Percentiles rank a stretch among this genome's conserved stretches.
Evolutionary conservation across 2,113 vertebrate genomes (phyloP).

Genomic region (Pluvialis apricaria): DNA sequence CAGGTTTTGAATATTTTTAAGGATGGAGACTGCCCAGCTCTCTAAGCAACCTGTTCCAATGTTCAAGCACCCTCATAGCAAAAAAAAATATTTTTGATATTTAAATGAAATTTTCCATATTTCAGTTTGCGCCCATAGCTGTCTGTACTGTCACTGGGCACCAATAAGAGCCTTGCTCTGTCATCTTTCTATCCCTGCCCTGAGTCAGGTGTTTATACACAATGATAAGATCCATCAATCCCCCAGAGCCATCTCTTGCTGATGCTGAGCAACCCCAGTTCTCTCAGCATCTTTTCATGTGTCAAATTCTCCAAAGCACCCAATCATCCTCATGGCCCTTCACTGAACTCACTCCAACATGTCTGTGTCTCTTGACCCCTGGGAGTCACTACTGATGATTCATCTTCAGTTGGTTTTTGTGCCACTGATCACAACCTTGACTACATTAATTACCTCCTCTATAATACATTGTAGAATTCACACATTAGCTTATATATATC

Average conservation of each 20-base stretch:
- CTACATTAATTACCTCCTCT: not conserved
- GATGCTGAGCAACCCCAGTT: not conserved
- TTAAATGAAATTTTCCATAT: not conserved
- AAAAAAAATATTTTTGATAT: not conserved
- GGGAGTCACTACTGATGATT: not conserved
- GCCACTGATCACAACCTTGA: not conserved
- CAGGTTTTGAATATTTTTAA: not conserved
- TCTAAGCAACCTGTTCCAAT: not conserved
- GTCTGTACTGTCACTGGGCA: too few relatives aligned
- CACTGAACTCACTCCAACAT: fast-evolving
- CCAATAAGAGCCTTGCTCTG: not conserved
- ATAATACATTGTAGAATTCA: not conserved
- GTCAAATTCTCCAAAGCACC: not conserved
- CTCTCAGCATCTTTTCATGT: not conserved
- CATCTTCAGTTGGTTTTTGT: not conserved
- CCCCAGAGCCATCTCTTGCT: not conserved
- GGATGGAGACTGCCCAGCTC: not conserved
- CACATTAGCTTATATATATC: not conserved
- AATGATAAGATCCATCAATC: not conserved
- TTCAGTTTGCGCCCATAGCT: not conserved
- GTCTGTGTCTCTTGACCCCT: not conserved
- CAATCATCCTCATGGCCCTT: not conserved
- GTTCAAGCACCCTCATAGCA: fast-evolving
- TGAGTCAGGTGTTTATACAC: not conserved
- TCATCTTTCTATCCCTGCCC: not conserved